phyloP scores from a whole-genome alignment of 1,140 invertebrate genomes.

The Pogonomyrmex californicus region DNA sequence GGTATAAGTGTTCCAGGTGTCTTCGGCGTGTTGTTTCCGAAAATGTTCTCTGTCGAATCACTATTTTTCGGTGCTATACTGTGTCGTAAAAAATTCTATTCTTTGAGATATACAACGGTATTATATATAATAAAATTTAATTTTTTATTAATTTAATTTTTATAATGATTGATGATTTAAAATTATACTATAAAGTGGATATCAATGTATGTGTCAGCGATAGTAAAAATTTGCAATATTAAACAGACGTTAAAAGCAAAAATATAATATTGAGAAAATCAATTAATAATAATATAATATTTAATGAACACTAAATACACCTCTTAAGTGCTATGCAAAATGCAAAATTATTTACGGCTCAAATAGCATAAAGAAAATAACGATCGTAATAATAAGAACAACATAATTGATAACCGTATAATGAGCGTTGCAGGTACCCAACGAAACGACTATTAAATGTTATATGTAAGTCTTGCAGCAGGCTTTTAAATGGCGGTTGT shows the following conservation, averaged over 20 bases:
- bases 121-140: too few species aligned
- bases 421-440: background rate
- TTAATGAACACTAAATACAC: background rate
- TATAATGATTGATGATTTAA: too few species aligned
- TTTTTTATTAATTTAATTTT: too few species aligned
- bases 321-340: background rate
- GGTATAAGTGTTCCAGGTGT: background rate
- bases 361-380: background rate
- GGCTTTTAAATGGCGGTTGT: background rate
- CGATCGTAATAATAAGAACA: background rate
- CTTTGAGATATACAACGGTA: background rate
- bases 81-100: background rate
- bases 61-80: background rate
- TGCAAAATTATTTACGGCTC: background rate
- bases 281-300: background rate
- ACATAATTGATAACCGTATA: constrained; percentile 12
- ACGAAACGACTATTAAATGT: constrained; percentile 24
- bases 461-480: constrained; percentile 3
- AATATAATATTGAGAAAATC: background rate
- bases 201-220: background rate
- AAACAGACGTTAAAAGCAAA: background rate
- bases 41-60: background rate
- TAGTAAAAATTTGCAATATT: background rate
- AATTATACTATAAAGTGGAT: background rate
- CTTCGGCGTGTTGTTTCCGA: background rate